These are phyloP conservation scores for Hydraecia micacea DNA, from an alignment of 2,888 invertebrate genomes.

Conservation along the genomic window DNA sequence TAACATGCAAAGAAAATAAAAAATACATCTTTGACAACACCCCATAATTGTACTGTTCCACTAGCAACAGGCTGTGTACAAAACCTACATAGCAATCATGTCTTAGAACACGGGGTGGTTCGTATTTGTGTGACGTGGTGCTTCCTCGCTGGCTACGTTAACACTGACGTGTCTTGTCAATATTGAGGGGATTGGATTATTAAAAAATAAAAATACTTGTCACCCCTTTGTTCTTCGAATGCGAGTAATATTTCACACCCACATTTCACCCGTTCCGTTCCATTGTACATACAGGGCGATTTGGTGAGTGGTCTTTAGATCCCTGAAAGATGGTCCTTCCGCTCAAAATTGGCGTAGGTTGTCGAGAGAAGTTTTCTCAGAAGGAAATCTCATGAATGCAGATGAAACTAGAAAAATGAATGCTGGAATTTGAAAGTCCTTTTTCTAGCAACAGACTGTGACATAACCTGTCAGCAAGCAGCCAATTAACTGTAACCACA, in stretches of 20 bases:
- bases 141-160: conserved; percentile 15
- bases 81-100: conserved; percentile 13
- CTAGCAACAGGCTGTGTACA: neutral
- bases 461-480: neutral
- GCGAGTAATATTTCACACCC: conserved; percentile 16
- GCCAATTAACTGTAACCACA: too few species aligned
- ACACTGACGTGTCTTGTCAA: conserved; percentile 51
- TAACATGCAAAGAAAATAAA: conserved; percentile 2
- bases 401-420: neutral
- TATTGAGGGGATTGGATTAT: conserved; percentile 17
- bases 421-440: neutral
- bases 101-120: conserved; percentile 8
- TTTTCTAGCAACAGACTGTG: neutral
- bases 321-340: neutral
- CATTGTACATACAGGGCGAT: neutral
- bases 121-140: conserved; percentile 45
- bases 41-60: conserved; percentile 10
- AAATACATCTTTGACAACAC: neutral
- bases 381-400: neutral
- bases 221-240: neutral
- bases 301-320: neutral
- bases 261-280: neutral
- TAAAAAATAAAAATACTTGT: conserved; percentile 4
- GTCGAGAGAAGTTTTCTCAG: too few species aligned
- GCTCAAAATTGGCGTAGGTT: too few species aligned